phyloP scores from a whole-genome alignment of 2,888 invertebrate species.

The Heteromyza rotundicornis region DNA sequence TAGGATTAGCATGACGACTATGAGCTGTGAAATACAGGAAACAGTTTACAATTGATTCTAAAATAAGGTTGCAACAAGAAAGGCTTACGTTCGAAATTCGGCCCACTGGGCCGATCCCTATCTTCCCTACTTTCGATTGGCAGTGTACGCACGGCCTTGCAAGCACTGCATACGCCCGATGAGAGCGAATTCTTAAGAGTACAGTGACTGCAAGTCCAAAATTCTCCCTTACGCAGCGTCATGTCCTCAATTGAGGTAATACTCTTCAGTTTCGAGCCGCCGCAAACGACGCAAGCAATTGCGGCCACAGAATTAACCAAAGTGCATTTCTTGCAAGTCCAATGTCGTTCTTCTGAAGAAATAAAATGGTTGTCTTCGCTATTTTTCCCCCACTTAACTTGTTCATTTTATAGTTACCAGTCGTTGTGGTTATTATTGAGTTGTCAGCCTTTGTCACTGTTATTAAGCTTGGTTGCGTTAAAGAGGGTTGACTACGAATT shows the following conservation, averaged over 20 bases:
- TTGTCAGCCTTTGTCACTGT: conserved; percentile 68
- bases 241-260: conserved; percentile 70
- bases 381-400: not conserved
- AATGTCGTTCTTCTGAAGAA: no score
- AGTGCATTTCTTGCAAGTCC: conserved; percentile 90
- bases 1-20: not conserved
- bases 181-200: conserved; percentile 81
- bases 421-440: conserved; percentile 40
- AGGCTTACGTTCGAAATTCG: conserved; percentile 31
- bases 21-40: not conserved
- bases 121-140: conserved; percentile 31
- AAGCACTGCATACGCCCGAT: conserved; percentile 74
- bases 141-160: conserved; percentile 68
- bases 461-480: conserved; percentile 72
- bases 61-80: not conserved
- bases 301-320: conserved; percentile 77
- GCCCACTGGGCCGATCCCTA: conserved; percentile 23
- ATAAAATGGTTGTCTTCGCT: no score
- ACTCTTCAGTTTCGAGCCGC: conserved; percentile 79
- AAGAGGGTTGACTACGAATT: conserved; percentile 67
- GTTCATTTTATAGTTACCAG: conserved; percentile 35
- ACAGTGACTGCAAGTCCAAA: conserved; percentile 81
- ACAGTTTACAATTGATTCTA: not conserved
- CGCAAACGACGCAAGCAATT: conserved; percentile 83
- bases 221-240: conserved; percentile 74